Percentiles rank a stretch among this genome's conserved stretches.
phyloP scores from a whole-genome alignment of 2,888 invertebrate genomes.

The Caenorhabditis japonica region DNA sequence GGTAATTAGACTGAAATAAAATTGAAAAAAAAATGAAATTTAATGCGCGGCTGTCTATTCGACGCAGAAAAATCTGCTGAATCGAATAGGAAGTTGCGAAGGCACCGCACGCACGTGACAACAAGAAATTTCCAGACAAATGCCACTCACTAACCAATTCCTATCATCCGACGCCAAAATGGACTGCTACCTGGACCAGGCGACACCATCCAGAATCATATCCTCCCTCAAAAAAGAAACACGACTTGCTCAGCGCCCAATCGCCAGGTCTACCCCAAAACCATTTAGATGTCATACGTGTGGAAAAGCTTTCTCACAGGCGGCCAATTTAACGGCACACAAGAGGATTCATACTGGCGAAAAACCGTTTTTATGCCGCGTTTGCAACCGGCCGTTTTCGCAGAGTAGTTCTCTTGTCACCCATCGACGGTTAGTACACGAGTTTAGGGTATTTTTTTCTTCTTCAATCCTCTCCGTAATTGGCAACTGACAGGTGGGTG shows the following conservation, averaged over 20 bases:
- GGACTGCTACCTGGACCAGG: too few species aligned
- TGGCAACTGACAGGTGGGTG: conserved; percentile 10
- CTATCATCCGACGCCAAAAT: too few species aligned
- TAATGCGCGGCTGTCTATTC: too few species aligned
- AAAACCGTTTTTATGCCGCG: conserved; percentile 96
- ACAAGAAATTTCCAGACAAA: too few species aligned
- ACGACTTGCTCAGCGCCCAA: neutral
- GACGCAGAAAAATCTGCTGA: too few species aligned
- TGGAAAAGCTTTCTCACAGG: conserved; percentile 85
- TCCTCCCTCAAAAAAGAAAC: conserved; percentile 1
- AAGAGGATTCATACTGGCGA: conserved; percentile 93
- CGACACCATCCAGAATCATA: too few species aligned
- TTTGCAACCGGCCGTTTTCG: conserved; percentile 95
- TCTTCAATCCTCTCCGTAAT: neutral
- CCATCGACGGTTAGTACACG: conserved; percentile 88
- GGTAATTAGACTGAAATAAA: too few species aligned
- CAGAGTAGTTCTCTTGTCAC: conserved; percentile 95
- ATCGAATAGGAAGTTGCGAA: too few species aligned
- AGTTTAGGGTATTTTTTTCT: neutral
- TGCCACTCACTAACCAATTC: too few species aligned
- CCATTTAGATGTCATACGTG: conserved; percentile 81
- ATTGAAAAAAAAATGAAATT: too few species aligned
- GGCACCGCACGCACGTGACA: neutral
- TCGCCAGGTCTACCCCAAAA: conserved; percentile 35
- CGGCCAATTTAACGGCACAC: conserved; percentile 97